Base-by-base conservation (phyloP, 1,140 invertebrate species). In the Caenorhabditis tropicalis region DNA sequence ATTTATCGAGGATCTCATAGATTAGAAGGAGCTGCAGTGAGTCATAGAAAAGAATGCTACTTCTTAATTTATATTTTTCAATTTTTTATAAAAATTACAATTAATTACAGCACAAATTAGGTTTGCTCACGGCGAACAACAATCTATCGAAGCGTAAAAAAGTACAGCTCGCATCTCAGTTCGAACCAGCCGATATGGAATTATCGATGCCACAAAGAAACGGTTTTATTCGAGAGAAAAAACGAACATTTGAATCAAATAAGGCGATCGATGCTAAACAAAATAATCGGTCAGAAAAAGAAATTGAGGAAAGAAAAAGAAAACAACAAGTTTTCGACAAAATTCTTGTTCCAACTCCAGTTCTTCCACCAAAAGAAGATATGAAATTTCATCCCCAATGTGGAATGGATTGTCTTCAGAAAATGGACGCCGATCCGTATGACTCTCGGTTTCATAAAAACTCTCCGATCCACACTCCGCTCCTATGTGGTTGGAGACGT, bases 1-100 rank as follows among this genome's bases (percentile, higher is more conserved):
- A 16, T 84, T n/a, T 84, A 80, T 39, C 29, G 83, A 65, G 83
- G 83, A 39, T 84, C 83, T 31, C 24, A 39, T 19, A 51, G 65
- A 36, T 19, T 84, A 0, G 48, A 39, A 46, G 36, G 36, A n/a
- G 36, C 60, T 7, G 43, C 60, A 43, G 82, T 70, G 27, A 74
- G 82, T 31, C n/a, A n/a, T n/a, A n/a, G n/a, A n/a, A n/a, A n/a
- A n/a, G n/a, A n/a, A n/a, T n/a, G n/a, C n/a, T n/a, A n/a, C n/a
- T n/a, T n/a, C 10, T 60, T 27, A 31, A 60, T 29, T 7, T 31
- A 12, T 10, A 12, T 60, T 29, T 60, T 0, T 1, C n/a, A n/a
- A n/a, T 53, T n/a, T 19, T 53, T 1, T 0, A 53, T 12, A n/a
- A 1, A 0, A 53, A 53, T 10, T 58, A 10, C 16, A 15, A 10